Evolutionary conservation across 2,797 vertebrate species (phyloP).

Genomic region (Thripadectes ignobilis): DNA sequence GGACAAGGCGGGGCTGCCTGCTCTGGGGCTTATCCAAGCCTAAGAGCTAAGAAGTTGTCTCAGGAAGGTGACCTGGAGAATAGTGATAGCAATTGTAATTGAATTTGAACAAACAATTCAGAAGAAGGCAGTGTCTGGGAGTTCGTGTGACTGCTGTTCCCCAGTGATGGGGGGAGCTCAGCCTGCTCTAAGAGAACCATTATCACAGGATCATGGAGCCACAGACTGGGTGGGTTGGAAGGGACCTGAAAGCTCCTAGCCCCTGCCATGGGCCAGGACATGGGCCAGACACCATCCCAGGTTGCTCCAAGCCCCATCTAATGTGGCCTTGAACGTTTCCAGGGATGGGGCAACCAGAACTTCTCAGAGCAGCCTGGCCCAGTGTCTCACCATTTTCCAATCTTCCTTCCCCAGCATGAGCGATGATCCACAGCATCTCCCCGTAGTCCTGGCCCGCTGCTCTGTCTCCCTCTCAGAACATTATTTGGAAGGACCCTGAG

Average conservation of each 20-base stretch:
- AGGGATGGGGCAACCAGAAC: neutral
- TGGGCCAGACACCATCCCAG: neutral
- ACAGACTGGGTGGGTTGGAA: neutral
- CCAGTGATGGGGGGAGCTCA: neutral
- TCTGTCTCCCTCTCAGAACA: neutral
- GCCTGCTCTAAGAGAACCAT: neutral
- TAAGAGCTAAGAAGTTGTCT: rapidly evolving
- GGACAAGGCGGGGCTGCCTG: neutral
- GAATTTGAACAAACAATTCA: rapidly evolving
- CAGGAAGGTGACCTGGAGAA: no score
- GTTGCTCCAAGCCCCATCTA: neutral
- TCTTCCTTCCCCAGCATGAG: neutral
- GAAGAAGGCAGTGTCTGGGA: neutral
- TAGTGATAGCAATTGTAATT: rapidly evolving
- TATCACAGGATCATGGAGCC: no score
- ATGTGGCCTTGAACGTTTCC: neutral
- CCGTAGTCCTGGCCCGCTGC: neutral
- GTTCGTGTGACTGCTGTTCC: rapidly evolving
- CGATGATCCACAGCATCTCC: neutral
- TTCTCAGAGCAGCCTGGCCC: neutral
- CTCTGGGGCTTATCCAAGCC: neutral
- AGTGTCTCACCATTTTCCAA: neutral
- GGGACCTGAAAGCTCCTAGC: neutral
- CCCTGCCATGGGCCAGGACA: neutral
- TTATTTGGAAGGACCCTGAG: neutral